Conservation (phyloP, 2,797 vertebrate species). For the Avahi laniger region DNA sequence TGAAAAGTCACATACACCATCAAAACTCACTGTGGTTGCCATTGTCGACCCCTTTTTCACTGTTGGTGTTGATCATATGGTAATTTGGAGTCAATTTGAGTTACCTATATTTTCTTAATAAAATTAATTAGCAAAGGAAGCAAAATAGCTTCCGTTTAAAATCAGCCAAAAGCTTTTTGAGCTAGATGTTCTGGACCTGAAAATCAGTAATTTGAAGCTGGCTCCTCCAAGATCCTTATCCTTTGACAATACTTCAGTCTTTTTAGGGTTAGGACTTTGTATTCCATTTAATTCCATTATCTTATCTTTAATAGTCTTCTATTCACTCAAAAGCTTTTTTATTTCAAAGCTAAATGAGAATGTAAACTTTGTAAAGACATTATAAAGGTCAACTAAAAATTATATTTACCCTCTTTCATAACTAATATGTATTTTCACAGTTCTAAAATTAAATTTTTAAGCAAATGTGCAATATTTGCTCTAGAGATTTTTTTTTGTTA, state of each 20-base stretch:
- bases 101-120: background rate
- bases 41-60: background rate
- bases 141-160: background rate
- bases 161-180: background rate
- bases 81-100: background rate
- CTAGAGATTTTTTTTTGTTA: background rate
- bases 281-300: background rate
- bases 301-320: background rate
- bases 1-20: background rate
- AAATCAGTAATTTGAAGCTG: background rate
- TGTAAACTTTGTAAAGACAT: background rate
- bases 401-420: background rate
- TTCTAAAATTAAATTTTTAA: background rate
- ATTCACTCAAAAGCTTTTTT: background rate
- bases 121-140: background rate
- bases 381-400: background rate
- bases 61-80: background rate
- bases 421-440: background rate
- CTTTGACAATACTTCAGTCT: background rate
- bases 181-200: background rate
- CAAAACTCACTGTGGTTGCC: background rate
- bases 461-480: background rate
- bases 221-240: background rate
- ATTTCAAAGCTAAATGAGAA: background rate
- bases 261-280: background rate